Base-by-base conservation (phyloP, 2,113 vertebrate species). In the Aythya baeri region DNA sequence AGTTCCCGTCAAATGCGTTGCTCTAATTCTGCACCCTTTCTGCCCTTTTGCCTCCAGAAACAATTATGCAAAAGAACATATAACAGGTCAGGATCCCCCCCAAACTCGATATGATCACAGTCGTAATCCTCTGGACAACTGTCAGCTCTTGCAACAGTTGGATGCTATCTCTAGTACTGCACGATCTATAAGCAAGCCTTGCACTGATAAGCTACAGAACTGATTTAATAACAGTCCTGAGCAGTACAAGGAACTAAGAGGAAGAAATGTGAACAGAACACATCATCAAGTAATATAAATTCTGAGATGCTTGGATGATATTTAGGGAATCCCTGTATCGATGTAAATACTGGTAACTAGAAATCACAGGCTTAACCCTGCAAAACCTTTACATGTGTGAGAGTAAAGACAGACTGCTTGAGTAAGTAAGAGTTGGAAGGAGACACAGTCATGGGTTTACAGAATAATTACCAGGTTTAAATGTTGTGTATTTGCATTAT, bases 41-140 rank as follows among this genome's bases (percentile, higher is more conserved):
- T 97, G 89, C 93, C 94, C 97, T 96, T 96, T 90, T 84, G 97
- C 95, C 86, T 96, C 86, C 84, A 91, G 95, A 97, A 96, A 97
- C 96, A 97, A 98, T 97, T 98, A 98, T 97, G 95, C 91, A 97
- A 97, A 98, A 96, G 94, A 96, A 98, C 75, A 83, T 96, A 89
- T 94, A 94, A 97, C 97, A 97, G 97, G 97, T 98, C 96, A 97
- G 92, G 96, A 97, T 97, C 97, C 78, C 95, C 95, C 93, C 97
- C 94, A 96, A 97, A 97, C 93, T 97, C 80, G 38, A 89, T 94
- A 92, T 97, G 96, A 97, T 97, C 95, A 97, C 92, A 94, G 94
- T 82, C 95, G 94, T 97, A 98, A 98, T 97, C 93, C 96, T 96
- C 97, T 92, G 97, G 96, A 98, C 97, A 97, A 98, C 96, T 98